Conservation (phyloP, 2,113 vertebrate species). For the Mohoua ochrocephala region DNA sequence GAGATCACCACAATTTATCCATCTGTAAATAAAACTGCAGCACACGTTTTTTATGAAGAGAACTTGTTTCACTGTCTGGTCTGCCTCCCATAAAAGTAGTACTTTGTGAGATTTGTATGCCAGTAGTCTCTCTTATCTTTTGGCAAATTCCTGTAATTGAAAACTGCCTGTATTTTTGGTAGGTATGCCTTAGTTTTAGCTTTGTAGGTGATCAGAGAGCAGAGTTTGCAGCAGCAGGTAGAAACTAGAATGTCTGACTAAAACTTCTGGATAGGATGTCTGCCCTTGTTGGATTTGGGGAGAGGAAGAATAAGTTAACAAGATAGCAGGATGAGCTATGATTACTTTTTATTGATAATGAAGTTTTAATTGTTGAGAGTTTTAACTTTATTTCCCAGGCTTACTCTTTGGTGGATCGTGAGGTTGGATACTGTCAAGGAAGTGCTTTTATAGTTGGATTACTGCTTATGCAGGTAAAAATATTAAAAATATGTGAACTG, state of each 20-base stretch:
- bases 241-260: neutral
- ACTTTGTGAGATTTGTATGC: neutral
- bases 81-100: neutral
- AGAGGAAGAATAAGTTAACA: neutral
- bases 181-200: neutral
- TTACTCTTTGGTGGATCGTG: constrained; percentile 97
- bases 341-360: neutral
- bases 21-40: neutral
- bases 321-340: neutral
- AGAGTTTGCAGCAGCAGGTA: neutral
- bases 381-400: constrained; percentile 78
- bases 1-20: neutral
- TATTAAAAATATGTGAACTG: neutral
- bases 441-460: constrained; percentile 98
- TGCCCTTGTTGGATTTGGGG: neutral
- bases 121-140: neutral
- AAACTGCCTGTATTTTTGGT: neutral
- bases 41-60: neutral
- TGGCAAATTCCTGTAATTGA: neutral
- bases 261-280: neutral
- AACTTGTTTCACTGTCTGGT: neutral
- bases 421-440: constrained; percentile 98
- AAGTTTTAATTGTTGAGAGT: neutral
- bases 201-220: neutral
- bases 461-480: constrained; percentile 95